Conservation (phyloP, 2,113 vertebrate genomes). For the Rhegmatorhina hoffmannsi region DNA sequence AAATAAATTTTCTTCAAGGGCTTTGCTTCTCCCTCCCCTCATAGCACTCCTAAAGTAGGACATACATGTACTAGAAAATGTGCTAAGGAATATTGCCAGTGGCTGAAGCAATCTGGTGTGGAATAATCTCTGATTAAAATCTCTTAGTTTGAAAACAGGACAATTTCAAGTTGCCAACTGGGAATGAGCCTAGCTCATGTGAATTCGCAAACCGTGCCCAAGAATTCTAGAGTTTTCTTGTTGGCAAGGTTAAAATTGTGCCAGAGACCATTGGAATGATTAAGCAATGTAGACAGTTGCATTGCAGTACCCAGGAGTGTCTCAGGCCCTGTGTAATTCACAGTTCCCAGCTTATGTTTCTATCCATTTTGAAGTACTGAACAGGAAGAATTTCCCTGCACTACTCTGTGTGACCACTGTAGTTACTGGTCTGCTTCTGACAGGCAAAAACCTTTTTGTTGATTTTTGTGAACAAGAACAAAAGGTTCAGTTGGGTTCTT, state of each 20-base stretch:
- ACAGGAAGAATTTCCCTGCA: background rate
- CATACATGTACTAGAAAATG: background rate
- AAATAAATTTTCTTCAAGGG: background rate
- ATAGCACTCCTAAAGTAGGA: background rate
- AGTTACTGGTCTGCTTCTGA: background rate
- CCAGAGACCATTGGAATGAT: background rate
- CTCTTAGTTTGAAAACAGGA: background rate
- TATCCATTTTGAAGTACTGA: background rate
- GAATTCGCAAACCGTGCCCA: background rate
- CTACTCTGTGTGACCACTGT: background rate
- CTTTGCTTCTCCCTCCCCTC: background rate
- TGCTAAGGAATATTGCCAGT: background rate
- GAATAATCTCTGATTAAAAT: background rate
- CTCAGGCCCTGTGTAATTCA: background rate
- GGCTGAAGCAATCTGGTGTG: background rate
- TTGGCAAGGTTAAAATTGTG: background rate
- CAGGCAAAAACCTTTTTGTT: background rate
- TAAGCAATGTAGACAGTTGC: background rate
- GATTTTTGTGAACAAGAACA: background rate
- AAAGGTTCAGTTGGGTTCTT: background rate
- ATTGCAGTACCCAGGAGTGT: background rate
- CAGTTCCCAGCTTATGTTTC: background rate
- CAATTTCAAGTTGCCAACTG: background rate
- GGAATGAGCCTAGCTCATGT: background rate
- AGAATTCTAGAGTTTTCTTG: background rate